Evolutionary conservation across 92 coral and sea anemone species (phyloP).

Genomic region (Bergia puertoricense): DNA sequence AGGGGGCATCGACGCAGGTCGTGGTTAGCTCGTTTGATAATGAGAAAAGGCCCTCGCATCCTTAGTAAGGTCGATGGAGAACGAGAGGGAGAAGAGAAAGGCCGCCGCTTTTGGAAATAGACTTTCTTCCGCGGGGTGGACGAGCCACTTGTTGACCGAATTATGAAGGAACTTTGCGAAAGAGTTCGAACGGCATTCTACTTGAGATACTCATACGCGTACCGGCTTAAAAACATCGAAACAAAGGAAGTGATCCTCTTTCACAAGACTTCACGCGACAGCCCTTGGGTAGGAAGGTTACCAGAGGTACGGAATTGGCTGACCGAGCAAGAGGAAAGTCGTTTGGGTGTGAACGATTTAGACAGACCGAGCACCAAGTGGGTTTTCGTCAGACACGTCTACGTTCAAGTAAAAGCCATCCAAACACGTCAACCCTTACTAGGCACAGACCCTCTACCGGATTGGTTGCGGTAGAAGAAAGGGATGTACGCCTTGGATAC

Average conservation of each 20-base stretch:
- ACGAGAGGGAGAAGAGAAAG: constrained; percentile 29
- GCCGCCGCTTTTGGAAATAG: constrained; percentile 7
- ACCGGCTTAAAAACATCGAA: not conserved
- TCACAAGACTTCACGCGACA: not conserved
- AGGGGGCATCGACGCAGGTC: no score
- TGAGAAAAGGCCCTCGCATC: constrained; percentile 11
- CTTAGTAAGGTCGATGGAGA: constrained; percentile 8
- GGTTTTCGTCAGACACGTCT: not conserved
- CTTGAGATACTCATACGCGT: not conserved
- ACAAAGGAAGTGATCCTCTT: not conserved
- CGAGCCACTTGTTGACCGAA: not conserved
- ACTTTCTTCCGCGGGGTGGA: constrained; percentile 12
- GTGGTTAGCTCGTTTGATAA: no score
- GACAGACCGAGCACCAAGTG: not conserved
- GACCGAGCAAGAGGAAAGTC: not conserved
- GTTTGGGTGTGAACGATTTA: not conserved
- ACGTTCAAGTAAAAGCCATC: not conserved
- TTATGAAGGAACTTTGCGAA: not conserved
- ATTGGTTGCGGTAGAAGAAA: not conserved
- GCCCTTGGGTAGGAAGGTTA: not conserved
- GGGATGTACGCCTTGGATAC: not conserved
- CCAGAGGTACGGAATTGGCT: no score
- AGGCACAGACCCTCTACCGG: not conserved
- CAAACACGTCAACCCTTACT: not conserved
- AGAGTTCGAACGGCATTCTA: not conserved